Base-by-base conservation (phyloP, 2,888 invertebrate species). In the Villa cingulata region DNA sequence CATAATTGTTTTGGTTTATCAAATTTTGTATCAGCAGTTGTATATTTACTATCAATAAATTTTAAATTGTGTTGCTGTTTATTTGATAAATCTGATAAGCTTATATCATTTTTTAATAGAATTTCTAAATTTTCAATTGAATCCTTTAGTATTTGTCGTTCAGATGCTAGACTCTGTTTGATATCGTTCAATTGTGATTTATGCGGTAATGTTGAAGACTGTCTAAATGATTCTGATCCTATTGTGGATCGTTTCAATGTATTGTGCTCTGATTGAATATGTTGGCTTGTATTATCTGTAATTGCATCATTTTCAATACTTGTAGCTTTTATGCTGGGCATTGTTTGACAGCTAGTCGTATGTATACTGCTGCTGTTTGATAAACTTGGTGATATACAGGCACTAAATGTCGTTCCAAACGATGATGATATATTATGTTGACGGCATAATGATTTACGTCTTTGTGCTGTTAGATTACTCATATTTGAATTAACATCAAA, bases 121-220 rank as follows among this genome's bases (percentile, higher is more conserved):
- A 66, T 65, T 55, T 68, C 68, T 16, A 69, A 55, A 52, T 68
- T 69, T 55, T 69, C 68, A 47, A 69, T 69, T 42, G 68, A 69
- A 48, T 66, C 65, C 55, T 65, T 68, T 12, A 69, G 55, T 1
- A 59, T 50, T 20, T 54, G 55, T 45, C 62, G 62, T 53, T 66
- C 64, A 15, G 55, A 57, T 15, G 57, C 55, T 15, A 63, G 56
- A 47, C 61, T 61, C 43, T 66, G 64, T 53, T 61, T 65, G 3
- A 68, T 55, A 16, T 68, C 68, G 3, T 61, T 59, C 20, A 67
- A 55, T 48, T 62, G 53, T 0, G 62, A 64, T 32, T 62, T 58
- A n/a, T 58, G 58, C 40, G 50, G 50, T 41, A 53, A 47, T 37
- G 49, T 10, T 36, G 45, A 29, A 16, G n/a, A 36, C 14, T 34